Percentiles rank a stretch among this genome's conserved stretches.
Conservation (phyloP, 2,113 vertebrate species). For the Otolemur garnettii region DNA sequence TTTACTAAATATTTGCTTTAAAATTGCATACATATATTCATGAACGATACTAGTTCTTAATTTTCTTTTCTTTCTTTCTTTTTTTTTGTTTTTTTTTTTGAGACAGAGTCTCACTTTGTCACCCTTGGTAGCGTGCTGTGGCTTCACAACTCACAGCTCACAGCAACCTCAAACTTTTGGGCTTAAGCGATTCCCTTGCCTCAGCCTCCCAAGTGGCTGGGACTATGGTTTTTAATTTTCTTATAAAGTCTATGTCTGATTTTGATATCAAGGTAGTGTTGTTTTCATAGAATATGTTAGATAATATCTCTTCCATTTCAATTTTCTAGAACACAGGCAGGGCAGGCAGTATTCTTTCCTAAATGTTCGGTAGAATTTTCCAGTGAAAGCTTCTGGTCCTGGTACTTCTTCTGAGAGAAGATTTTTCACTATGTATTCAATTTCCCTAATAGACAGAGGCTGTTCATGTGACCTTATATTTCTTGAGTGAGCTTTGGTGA, state of each 20-base stretch:
- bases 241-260: not conserved
- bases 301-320: not conserved
- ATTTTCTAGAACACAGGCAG: not conserved
- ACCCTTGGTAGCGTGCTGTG: too few species aligned
- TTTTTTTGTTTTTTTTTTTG: too few species aligned
- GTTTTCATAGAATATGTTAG: not conserved
- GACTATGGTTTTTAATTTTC: not conserved
- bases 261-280: not conserved
- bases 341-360: not conserved
- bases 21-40: not conserved
- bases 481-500: not conserved
- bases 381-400: not conserved
- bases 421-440: not conserved
- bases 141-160: too few species aligned
- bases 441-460: not conserved
- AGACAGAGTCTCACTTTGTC: too few species aligned
- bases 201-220: too few species aligned
- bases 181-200: too few species aligned
- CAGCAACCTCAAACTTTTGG: too few species aligned
- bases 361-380: not conserved
- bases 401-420: not conserved
- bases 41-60: not conserved
- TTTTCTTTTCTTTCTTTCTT: not conserved
- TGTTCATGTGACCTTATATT: not conserved
- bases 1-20: not conserved